A percentile compares a stretch with the other conserved stretches of the same genome.
Evolutionary conservation across 2,888 invertebrate genomes (phyloP).

Genomic region (Acleris literana): DNA sequence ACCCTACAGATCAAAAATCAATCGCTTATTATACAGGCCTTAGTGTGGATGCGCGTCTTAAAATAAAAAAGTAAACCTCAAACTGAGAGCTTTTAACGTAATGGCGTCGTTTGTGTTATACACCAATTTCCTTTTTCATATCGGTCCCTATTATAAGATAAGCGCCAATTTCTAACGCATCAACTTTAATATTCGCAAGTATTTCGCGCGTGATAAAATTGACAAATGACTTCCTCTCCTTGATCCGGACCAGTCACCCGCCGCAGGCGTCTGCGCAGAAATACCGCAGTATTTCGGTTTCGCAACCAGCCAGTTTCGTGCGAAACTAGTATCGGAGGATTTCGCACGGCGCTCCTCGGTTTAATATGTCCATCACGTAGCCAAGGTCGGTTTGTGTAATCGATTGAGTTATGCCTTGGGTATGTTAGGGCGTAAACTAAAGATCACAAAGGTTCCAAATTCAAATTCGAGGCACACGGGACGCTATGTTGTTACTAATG

Average conservation of each 20-base stretch:
- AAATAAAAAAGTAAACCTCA: too few relatives aligned
- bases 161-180: too few relatives aligned
- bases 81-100: too few relatives aligned
- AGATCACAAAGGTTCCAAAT: too few relatives aligned
- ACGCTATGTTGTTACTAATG: too few relatives aligned
- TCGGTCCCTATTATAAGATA: too few relatives aligned
- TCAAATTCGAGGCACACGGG: too few relatives aligned
- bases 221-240: conserved; percentile 36
- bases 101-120: conserved; percentile 3
- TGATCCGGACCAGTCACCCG: conserved; percentile 25
- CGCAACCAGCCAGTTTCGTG: conserved; percentile 4
- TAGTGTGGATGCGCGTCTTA: too few relatives aligned
- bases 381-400: not conserved
- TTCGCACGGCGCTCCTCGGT: conserved; percentile 17
- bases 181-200: conserved; percentile 34
- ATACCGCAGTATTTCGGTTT: conserved; percentile 13
- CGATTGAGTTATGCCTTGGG: not conserved
- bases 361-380: not conserved
- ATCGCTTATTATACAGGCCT: too few relatives aligned
- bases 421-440: too few relatives aligned
- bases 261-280: conserved; percentile 1
- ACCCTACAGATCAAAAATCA: too few relatives aligned
- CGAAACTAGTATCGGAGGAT: conserved; percentile 11
- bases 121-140: not conserved
- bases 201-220: conserved; percentile 35